Percentiles rank a stretch among this genome's conserved stretches.
These are phyloP conservation scores for Rhynchomys soricoides DNA, from an alignment of 2,113 vertebrate genomes.

Conservation along the genomic window DNA sequence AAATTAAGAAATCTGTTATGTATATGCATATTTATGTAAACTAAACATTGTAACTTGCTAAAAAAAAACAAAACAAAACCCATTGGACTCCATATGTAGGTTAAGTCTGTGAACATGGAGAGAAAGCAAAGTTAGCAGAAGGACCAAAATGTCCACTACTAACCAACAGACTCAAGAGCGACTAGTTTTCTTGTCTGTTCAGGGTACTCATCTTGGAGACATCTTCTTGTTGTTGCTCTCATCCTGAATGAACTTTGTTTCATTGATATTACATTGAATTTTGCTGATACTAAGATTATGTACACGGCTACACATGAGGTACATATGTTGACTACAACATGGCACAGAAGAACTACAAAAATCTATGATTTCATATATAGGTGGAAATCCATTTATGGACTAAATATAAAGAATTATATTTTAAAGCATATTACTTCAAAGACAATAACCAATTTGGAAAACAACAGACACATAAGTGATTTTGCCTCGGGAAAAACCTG, in stretches of 20 bases:
- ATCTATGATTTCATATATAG: neutral
- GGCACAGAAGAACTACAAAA: neutral
- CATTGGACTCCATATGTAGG: neutral
- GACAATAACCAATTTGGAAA: neutral
- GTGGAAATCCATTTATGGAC: neutral
- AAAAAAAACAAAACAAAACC: neutral
- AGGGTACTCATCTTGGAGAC: neutral
- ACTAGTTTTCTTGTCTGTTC: neutral
- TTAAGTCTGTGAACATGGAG: neutral
- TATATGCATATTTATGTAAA: neutral
- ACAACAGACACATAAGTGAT: neutral
- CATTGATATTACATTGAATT: neutral
- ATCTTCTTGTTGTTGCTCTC: neutral
- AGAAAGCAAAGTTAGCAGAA: neutral
- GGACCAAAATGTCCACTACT: neutral
- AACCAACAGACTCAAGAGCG: conserved; percentile 21
- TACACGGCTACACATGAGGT: neutral
- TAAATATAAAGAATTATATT: neutral
- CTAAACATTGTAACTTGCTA: conserved; percentile 12
- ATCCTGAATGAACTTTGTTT: neutral
- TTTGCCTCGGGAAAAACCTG: neutral
- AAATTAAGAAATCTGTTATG: neutral
- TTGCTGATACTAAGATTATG: conserved; percentile 2
- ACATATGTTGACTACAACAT: neutral
- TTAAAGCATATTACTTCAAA: conserved; percentile 22